Percentiles rank a stretch among this genome's conserved stretches.
phyloP scores from a whole-genome alignment of 2,888 invertebrate species.

The Leucophenga maculata region DNA sequence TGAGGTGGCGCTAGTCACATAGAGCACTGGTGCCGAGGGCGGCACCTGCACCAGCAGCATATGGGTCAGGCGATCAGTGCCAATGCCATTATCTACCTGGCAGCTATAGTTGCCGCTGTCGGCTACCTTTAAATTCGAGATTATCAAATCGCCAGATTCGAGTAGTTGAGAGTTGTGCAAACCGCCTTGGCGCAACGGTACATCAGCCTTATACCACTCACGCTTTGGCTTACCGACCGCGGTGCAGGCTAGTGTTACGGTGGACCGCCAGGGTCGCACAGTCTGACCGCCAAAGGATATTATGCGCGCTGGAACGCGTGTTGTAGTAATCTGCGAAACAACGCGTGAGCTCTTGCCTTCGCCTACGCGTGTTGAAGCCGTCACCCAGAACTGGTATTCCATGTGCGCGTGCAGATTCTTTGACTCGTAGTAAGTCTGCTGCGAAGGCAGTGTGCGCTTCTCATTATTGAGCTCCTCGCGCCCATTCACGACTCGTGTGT shows the following conservation, averaged over 20 bases:
- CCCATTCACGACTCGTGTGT: slow-evolving; percentile 80
- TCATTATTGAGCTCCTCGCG: slow-evolving; percentile 80
- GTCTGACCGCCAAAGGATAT: slow-evolving; percentile 81
- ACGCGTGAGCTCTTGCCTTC: slow-evolving; percentile 83
- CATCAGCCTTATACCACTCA: slow-evolving; percentile 78
- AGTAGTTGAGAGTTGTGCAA: slow-evolving; percentile 77
- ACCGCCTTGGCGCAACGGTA: slow-evolving; percentile 75
- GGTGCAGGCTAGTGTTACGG: slow-evolving; percentile 77
- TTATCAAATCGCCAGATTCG: slow-evolving; percentile 78
- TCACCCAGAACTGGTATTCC: slow-evolving; percentile 86
- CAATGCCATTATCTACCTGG: slow-evolving; percentile 79
- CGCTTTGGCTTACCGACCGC: slow-evolving; percentile 79
- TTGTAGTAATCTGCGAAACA: slow-evolving; percentile 78
- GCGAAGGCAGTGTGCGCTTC: slow-evolving; percentile 78
- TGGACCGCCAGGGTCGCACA: slow-evolving; percentile 79
- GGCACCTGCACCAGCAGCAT: slow-evolving; percentile 82
- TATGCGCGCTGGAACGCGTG: slow-evolving; percentile 79
- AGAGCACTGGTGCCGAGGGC: slow-evolving; percentile 81
- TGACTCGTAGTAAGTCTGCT: slow-evolving; percentile 79
- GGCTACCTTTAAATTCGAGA: slow-evolving; percentile 77
- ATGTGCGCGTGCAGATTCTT: slow-evolving; percentile 80
- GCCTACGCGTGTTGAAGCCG: slow-evolving; percentile 83
- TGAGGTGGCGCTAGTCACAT: slow-evolving; percentile 83
- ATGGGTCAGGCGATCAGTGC: slow-evolving; percentile 79
- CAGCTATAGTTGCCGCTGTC: slow-evolving; percentile 83